These are phyloP conservation scores for Sinonovacula constricta DNA, from an alignment of 1,140 invertebrate species.

Conservation along the genomic window DNA sequence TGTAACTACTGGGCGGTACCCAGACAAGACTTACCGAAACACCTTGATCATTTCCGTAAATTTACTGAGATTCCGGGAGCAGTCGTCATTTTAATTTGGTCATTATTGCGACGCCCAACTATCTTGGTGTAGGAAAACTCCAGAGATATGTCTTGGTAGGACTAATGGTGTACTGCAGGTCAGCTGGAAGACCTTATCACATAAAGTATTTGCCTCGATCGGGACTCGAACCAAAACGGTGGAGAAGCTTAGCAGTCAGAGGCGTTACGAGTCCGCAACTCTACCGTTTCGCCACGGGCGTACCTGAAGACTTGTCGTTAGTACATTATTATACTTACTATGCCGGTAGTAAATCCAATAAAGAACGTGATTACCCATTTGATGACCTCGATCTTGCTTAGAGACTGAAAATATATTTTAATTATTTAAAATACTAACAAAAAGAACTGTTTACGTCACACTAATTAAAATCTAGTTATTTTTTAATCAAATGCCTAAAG, in stretches of 20 bases:
- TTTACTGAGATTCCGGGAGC: neutral
- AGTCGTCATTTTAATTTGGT: neutral
- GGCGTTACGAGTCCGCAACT: neutral
- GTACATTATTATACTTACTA: conserved; percentile 80
- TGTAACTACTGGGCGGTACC: no score
- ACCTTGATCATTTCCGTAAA: no score
- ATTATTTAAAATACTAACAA: neutral
- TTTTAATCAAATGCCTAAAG: neutral
- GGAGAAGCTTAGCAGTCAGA: neutral
- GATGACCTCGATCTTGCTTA: conserved; percentile 59
- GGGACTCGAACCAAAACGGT: neutral
- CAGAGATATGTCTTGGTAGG: no score
- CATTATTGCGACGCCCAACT: no score
- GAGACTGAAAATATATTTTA: conserved; percentile 52
- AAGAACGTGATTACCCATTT: conserved; percentile 94
- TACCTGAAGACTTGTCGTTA: neutral
- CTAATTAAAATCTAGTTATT: neutral
- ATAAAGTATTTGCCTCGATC: neutral
- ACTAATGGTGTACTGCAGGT: no score
- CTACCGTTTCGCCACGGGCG: neutral
- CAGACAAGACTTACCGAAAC: no score
- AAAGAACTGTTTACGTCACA: neutral
- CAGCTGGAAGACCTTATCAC: neutral
- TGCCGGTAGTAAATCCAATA: conserved; percentile 93
- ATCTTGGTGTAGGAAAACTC: no score